Base-by-base conservation (phyloP, 2,888 invertebrate species). In the Carpatolechia fugitivella region DNA sequence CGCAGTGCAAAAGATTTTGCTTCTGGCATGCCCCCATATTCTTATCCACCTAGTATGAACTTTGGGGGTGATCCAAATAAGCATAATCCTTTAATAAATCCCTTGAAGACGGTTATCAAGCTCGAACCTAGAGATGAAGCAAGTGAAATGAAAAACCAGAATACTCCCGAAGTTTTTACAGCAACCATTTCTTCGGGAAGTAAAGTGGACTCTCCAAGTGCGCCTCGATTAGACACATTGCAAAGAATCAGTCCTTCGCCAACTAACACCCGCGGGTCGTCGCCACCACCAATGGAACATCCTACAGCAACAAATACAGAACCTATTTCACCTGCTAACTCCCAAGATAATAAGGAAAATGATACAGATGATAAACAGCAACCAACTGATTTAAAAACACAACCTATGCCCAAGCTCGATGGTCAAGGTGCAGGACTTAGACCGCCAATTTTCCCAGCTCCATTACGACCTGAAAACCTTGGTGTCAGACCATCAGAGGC, bases 91-190 rank as follows among this genome's bases (percentile, higher is more conserved):
- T 80, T 82, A 53, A 74, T 90, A 33, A 89, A 90, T 74, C 89
- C 91, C 54, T 68, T 91, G 38, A 91, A 90, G 66, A 90, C 91
- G 54, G 87, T 91, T 11, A 91, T 91, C 53, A 91, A 91, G 65
- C 72, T 91, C 58, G 91, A 91, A 67, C 91, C 91, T 10, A 78
- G 91, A 69, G 91, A 91, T 81, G 90, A 91, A 69, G 60, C 81
- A 36, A 76, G 58, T 69, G 90, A 90, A 64, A 74, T 89, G 71
- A 90, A 90, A 65, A 85, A 72, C 71, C 86, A 85, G 66, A 89
- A 87, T 62, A 84, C 84, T 55, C 82, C 90, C 59, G 91, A 91
- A 74, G 85, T 91, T 49, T 91, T 90, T 60, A 90, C 91, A 59
- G 91, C 91, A 50, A 90, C 90, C 47, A 85, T 90, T 64, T 80